phyloP scores from a whole-genome alignment of 2,888 invertebrate species.

The Dolomedes plantarius region DNA sequence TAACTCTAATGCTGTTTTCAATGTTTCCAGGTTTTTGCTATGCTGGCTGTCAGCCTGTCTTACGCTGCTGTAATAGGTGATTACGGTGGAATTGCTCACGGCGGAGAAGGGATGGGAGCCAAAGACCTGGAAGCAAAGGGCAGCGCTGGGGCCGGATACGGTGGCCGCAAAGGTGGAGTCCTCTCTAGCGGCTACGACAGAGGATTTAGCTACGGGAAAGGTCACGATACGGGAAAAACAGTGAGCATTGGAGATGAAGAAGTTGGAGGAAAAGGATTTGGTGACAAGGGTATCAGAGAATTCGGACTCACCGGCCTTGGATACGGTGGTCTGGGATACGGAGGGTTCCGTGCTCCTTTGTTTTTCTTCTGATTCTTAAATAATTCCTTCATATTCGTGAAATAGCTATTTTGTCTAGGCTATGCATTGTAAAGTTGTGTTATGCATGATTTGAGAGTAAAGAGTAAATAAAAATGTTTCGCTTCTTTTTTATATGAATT shows the following conservation, averaged over 20 bases:
- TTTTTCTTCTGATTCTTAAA: conserved; percentile 25
- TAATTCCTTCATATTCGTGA: too few species aligned
- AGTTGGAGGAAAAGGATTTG: conserved; percentile 44
- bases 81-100: conserved; percentile 17
- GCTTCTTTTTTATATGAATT: too few species aligned
- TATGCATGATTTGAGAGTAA: too few species aligned
- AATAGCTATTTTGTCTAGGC: too few species aligned
- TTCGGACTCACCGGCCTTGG: conserved; percentile 37
- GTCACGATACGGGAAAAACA: conserved; percentile 36
- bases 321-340: conserved; percentile 40
- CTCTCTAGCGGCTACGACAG: conserved; percentile 35
- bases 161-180: conserved; percentile 35
- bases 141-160: conserved; percentile 19
- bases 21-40: neutral
- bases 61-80: conserved; percentile 13
- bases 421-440: too few species aligned
- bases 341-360: conserved; percentile 28
- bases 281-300: conserved; percentile 34
- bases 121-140: conserved; percentile 13
- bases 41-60: neutral
- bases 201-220: conserved; percentile 45
- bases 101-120: conserved; percentile 30
- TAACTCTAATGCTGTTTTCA: neutral
- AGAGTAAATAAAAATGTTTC: too few species aligned
- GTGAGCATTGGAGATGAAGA: conserved; percentile 33